Conservation (phyloP, 2,797 vertebrate species). For the Rhabdomys pumilio region DNA sequence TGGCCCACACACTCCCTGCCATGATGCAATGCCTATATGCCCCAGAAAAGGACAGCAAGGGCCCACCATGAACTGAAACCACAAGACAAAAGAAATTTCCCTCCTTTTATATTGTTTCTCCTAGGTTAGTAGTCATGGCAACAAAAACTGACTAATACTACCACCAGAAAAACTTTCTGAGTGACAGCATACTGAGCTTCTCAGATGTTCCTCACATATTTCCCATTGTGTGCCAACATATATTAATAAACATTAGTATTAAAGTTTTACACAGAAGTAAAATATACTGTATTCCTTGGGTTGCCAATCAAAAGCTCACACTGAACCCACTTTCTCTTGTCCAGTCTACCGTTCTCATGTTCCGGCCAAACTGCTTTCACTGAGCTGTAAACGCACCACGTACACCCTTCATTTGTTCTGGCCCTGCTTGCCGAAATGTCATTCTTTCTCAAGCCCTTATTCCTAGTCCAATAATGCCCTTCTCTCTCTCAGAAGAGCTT, state of each 20-base stretch:
- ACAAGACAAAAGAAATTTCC: neutral
- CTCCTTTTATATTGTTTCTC: neutral
- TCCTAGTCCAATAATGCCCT: slow-evolving; percentile 14
- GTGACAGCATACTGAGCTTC: slow-evolving; percentile 10
- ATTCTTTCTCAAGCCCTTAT: neutral
- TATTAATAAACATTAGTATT: slow-evolving; percentile 38
- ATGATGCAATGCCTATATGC: neutral
- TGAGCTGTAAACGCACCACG: neutral
- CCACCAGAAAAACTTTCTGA: neutral
- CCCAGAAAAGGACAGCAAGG: neutral
- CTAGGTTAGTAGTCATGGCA: neutral
- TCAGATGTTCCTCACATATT: slow-evolving; percentile 65
- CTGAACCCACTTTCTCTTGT: neutral
- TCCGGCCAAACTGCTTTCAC: slow-evolving; percentile 19
- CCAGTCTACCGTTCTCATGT: neutral
- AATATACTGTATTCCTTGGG: slow-evolving; percentile 1
- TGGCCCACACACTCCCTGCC: neutral
- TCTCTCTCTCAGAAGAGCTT: slow-evolving; percentile 13
- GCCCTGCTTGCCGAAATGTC: neutral
- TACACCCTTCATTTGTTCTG: slow-evolving; percentile 16
- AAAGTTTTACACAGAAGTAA: slow-evolving; percentile 35
- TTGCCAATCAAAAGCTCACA: slow-evolving; percentile 6
- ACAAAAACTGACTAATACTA: neutral
- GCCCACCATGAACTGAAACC: neutral
- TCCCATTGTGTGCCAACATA: neutral